These are phyloP conservation scores for Sminthopsis crassicaudata DNA, from an alignment of 2,113 vertebrate species.

Conservation along the genomic window DNA sequence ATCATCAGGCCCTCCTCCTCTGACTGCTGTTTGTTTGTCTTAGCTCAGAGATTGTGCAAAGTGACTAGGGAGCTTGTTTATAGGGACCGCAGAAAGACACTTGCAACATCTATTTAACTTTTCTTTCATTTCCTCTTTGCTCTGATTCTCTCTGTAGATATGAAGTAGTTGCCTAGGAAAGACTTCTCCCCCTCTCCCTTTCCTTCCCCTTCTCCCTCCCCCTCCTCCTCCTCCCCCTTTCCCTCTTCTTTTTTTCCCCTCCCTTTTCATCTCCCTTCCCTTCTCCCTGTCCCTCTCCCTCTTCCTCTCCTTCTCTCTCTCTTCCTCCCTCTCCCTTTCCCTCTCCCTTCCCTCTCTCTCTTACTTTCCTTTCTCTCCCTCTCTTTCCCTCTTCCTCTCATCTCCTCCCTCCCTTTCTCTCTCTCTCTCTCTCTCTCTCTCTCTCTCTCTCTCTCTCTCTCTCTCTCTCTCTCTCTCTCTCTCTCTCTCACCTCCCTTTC, in stretches of 20 bases:
- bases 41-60: background rate
- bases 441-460: no score
- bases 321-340: no score
- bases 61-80: background rate
- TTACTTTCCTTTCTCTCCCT: fast-evolving
- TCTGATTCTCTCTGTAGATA: background rate
- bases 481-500: no score
- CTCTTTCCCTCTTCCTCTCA: background rate
- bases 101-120: background rate
- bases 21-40: background rate
- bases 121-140: background rate
- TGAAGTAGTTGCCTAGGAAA: background rate
- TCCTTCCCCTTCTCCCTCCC: no score
- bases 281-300: no score
- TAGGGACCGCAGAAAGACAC: background rate
- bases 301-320: no score
- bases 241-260: background rate
- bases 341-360: no score
- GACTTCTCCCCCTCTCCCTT: background rate
- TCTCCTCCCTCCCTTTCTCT: no score
- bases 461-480: no score
- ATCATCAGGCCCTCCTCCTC: background rate
- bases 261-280: no score
- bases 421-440: no score
- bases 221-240: fast-evolving